phyloP scores from a whole-genome alignment of 2,888 invertebrate species.

The Epirrhoe tristata region DNA sequence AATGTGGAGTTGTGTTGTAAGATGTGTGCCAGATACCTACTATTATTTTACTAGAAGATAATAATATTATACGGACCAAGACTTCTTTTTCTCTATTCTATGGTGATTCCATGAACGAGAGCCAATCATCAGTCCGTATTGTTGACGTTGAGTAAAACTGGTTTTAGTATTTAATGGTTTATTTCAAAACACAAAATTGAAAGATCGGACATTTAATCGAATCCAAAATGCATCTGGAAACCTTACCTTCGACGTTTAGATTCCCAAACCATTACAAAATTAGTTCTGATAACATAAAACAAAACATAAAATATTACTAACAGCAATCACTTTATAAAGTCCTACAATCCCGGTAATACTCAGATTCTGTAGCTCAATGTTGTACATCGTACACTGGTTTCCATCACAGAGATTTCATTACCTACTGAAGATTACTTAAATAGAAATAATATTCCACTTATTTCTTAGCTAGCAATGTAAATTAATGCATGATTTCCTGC shows the following conservation, averaged over 20 bases:
- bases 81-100: too few species aligned
- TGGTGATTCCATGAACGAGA: too few species aligned
- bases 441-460: constrained; percentile 71
- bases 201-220: constrained; percentile 79
- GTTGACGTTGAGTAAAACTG: constrained; percentile 25
- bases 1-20: too few species aligned
- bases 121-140: too few species aligned
- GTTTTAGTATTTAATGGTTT: constrained; percentile 74
- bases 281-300: constrained; percentile 83
- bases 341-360: constrained; percentile 80
- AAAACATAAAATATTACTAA: constrained; percentile 82
- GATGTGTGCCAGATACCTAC: too few species aligned
- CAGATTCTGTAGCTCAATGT: constrained; percentile 76
- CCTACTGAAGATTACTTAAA: constrained; percentile 76
- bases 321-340: constrained; percentile 76
- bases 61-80: too few species aligned
- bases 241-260: constrained; percentile 63
- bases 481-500: constrained; percentile 75
- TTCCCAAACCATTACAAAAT: constrained; percentile 78
- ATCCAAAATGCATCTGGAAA: constrained; percentile 76
- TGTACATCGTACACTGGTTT: constrained; percentile 75
- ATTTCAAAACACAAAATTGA: constrained; percentile 83
- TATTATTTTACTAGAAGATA: too few species aligned
- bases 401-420: constrained; percentile 82
- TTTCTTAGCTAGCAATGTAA: constrained; percentile 75